Conservation (phyloP, 1,140 invertebrate genomes). For the Drosophila sp. region DNA sequence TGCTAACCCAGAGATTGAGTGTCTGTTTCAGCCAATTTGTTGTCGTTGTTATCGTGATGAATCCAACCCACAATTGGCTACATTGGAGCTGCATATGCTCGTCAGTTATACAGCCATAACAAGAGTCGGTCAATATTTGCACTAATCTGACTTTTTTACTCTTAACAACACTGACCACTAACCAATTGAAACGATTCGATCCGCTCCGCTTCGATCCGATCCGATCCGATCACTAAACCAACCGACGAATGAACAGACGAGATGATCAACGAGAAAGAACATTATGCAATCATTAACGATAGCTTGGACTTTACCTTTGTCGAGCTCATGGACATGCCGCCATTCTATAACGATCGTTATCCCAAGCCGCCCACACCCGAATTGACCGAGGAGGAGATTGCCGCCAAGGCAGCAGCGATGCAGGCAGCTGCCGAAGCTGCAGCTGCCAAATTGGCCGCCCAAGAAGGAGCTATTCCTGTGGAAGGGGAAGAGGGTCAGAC, state of each 20-base stretch:
- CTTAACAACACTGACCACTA: conserved; percentile 48
- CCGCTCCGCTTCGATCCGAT: too few species aligned
- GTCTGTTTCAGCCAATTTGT: conserved; percentile 3
- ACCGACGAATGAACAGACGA: conserved; percentile 89
- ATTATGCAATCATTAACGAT: conserved; percentile 98
- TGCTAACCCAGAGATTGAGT: conserved; percentile 26
- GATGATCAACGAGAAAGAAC: conserved; percentile 98
- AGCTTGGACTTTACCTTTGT: conserved; percentile 98
- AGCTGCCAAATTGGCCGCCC: conserved; percentile 35
- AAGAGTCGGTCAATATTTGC: conserved; percentile 32
- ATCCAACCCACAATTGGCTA: conserved; percentile 45
- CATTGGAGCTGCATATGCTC: conserved; percentile 22
- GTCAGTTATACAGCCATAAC: conserved; percentile 39
- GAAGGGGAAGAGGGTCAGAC: conserved; percentile 43
- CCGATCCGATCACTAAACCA: conserved; percentile 15
- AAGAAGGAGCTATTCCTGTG: conserved; percentile 25
- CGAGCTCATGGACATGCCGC: conserved; percentile 92
- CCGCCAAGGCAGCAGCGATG: conserved; percentile 46
- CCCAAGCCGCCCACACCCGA: conserved; percentile 84
- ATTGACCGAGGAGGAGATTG: conserved; percentile 78
- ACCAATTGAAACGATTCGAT: conserved; percentile 31
- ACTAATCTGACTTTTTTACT: conserved; percentile 69
- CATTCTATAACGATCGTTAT: conserved; percentile 84
- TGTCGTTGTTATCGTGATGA: background rate
- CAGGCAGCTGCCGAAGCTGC: conserved; percentile 37